These are phyloP conservation scores for Pogona vitticeps DNA, from an alignment of 2,113 vertebrate species.

Conservation along the genomic window DNA sequence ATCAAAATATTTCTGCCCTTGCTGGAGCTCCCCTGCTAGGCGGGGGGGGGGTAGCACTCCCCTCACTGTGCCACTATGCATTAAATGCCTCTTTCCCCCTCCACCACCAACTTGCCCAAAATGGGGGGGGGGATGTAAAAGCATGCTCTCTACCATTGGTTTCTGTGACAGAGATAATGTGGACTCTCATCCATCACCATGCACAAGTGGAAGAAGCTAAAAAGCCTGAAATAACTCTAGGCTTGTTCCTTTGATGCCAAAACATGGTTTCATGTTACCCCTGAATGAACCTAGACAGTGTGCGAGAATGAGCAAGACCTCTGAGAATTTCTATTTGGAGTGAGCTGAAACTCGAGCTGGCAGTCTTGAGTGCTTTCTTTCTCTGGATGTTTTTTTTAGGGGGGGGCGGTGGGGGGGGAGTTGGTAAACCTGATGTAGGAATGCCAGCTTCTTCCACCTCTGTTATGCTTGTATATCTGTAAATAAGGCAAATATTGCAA, in stretches of 20 bases:
- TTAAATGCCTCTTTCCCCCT: background rate
- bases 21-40: too few species aligned
- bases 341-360: background rate
- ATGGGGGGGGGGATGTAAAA: too few species aligned
- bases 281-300: background rate
- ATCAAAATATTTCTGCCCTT: too few species aligned
- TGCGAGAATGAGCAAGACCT: background rate
- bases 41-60: too few species aligned
- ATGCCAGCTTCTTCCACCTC: background rate
- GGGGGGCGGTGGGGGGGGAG: background rate
- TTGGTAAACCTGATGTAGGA: background rate
- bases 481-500: conserved; percentile 3
- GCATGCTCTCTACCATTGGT: too few species aligned
- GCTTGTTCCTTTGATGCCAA: background rate
- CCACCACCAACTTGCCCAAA: background rate
- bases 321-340: background rate
- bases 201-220: background rate
- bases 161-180: too few species aligned
- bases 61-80: too few species aligned
- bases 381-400: background rate
- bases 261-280: background rate
- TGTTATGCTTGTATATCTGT: conserved; percentile 2
- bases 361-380: too few species aligned
- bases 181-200: background rate
- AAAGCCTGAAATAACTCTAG: background rate